phyloP scores from a whole-genome alignment of 2,797 vertebrate genomes.

The Phrynocephalus vlangalii region DNA sequence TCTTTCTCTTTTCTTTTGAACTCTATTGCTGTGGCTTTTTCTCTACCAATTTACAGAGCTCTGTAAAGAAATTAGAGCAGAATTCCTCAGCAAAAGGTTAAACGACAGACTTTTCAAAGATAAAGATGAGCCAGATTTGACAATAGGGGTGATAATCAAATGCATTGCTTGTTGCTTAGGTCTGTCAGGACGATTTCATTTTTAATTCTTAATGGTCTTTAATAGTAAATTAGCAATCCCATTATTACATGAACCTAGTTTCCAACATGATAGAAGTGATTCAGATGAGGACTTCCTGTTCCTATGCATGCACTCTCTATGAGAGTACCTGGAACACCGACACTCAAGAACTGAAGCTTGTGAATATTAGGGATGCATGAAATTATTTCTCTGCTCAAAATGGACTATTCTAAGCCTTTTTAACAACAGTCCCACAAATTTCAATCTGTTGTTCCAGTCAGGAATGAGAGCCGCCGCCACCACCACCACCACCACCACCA shows the following conservation, averaged over 20 bases:
- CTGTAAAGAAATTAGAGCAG: constrained; percentile 41
- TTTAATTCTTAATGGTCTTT: background rate
- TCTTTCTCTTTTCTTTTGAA: constrained; percentile 37
- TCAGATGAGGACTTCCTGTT: background rate
- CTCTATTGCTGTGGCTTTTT: constrained; percentile 44
- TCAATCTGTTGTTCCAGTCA: too few species aligned
- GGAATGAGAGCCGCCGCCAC: too few species aligned
- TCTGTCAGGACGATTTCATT: constrained; percentile 25
- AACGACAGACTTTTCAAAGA: constrained; percentile 46
- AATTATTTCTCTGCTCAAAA: too few species aligned
- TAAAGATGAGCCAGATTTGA: constrained; percentile 4
- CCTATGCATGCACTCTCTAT: background rate
- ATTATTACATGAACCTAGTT: constrained; percentile 27
- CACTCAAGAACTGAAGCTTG: too few species aligned
- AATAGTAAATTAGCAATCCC: constrained; percentile 38
- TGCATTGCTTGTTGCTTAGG: constrained; percentile 30
- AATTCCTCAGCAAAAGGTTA: constrained; percentile 47
- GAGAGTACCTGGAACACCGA: constrained; percentile 5
- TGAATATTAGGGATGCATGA: too few species aligned
- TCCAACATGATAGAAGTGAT: constrained; percentile 4
- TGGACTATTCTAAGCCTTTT: too few species aligned
- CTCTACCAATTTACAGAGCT: constrained; percentile 34
- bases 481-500: too few species aligned
- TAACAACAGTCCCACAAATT: too few species aligned
- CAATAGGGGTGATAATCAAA: constrained; percentile 45